These are phyloP conservation scores for Torymus tubicola DNA, from an alignment of 2,888 invertebrate species.

Conservation along the genomic window DNA sequence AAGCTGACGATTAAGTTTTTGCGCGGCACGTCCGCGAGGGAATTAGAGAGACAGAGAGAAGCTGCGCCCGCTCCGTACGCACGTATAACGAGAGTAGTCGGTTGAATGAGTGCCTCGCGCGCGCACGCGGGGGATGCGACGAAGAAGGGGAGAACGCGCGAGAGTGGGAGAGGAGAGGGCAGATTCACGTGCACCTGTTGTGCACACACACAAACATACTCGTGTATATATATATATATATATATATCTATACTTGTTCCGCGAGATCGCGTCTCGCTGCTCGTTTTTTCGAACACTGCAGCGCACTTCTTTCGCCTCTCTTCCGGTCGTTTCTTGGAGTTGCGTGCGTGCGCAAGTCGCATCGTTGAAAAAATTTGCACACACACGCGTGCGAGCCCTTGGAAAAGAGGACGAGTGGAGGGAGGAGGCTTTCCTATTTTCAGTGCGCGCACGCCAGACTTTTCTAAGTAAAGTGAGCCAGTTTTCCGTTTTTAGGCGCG, in stretches of 20 bases:
- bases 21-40: conserved; percentile 63
- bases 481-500: background rate
- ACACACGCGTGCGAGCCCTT: background rate
- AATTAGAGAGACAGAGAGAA: conserved; percentile 34
- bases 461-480: background rate
- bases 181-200: conserved; percentile 6
- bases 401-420: background rate
- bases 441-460: background rate
- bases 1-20: conserved; percentile 75
- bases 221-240: no score
- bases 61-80: background rate
- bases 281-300: background rate
- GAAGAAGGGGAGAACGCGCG: no score
- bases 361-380: no score
- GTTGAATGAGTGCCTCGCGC: background rate
- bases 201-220: no score
- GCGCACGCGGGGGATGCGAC: background rate
- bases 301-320: conserved; percentile 34
- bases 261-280: background rate
- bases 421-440: background rate
- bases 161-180: conserved; percentile 19
- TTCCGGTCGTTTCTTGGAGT: conserved; percentile 49
- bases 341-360: background rate
- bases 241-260: conserved; percentile 42
- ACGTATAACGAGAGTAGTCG: background rate